Base-by-base conservation (phyloP, 2,888 invertebrate species). In the Hydriomena furcata region DNA sequence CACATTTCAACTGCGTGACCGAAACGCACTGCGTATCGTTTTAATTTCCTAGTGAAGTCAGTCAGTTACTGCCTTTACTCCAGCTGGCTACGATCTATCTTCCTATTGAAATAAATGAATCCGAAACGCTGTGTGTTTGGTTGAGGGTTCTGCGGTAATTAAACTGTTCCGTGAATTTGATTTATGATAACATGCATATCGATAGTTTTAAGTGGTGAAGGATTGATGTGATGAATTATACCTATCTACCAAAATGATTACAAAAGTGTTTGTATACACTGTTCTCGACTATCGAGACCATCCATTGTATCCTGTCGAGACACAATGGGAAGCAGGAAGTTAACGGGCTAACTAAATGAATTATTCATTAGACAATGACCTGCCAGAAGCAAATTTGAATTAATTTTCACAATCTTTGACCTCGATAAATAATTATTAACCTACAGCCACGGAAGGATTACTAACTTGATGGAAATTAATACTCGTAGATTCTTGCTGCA, bases 311-410 rank as follows among this genome's bases (percentile, higher is more conserved):
- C 41, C 58, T 64, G 65, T 71, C 58, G 61, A 64, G 60, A 58
- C 56, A 59, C 53, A 62, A 54, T 57, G 51, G 47, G 27, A 52
- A 46, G 57, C 62, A 55, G 60, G 60, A 64, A 64, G 62, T 67
- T 69, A 71, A 68, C 71, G 55, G 69, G 61, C 69, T 67, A 68
- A 66, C 69, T 63, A 61, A 69, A 72, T 73, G 64, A 72, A 73
- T 73, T 72, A 73, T 73, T 61, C 67, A 73, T 66, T 56, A 53
- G 47, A 68, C 62, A 68, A 67, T 71, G 67, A 67, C 71, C 64
- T 61, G 68, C 63, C 63, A 65, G 55, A 65, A 62, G 60, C 66
- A 62, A 71, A 69, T 67, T 60, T 61, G 65, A 69, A 68, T 71
- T 58, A 55, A 65, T 71, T 68, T 64, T 68, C 63, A 42, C 52